Base-by-base conservation (phyloP, 2,797 vertebrate genomes). In the Sebastes hopkinsi region DNA sequence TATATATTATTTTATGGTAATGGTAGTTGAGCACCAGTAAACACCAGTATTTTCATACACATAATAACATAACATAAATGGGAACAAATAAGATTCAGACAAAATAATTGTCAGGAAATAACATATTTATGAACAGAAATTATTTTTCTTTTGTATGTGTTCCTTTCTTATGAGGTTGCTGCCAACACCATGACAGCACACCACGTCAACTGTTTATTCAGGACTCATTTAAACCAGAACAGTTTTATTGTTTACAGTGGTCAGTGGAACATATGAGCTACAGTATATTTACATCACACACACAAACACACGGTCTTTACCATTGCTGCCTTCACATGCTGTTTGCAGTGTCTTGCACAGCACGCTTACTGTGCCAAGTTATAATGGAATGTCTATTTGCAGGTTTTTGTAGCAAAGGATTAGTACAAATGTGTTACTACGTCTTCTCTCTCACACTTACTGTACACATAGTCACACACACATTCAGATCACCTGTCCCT, bases 201-300 rank as follows among this genome's bases (percentile, higher is more conserved):
- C 23, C 13, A 54, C 8, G 4, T 70, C 42, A 38, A 42, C 54
- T 18, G 27, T 64, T 56, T 7, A 56, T 38, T 7, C 22, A 64
- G 13, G 8, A 42, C 25, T 72, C 27, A 16, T 55, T 27, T 46
- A 54, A 67, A 18, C 14, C 34, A 70, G 18, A 56, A 72, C 67
- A 75, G 20, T 42, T 67, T 13, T 27, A 54, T 58, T 34, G 58
- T 71, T 84, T 71, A 75, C 82, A 86, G 29, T 58, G 11, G 10
- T 70, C 7, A 67, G 6, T 36, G 20, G 9, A 60, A 64, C 71
- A 76, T 36, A 50, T 58, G 16, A 55, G 50, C 42, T 55, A 55
- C 50, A 75, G 38, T 36, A 27, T 61, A 65, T 78, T 80, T 70
- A 87, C 50, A 80, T 59, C 29, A 73, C 56, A 62, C 67, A 59